A percentile compares a stretch with the other conserved stretches of the same genome.
phyloP scores from a whole-genome alignment of 2,888 invertebrate species.

The Harmothoe impar region DNA sequence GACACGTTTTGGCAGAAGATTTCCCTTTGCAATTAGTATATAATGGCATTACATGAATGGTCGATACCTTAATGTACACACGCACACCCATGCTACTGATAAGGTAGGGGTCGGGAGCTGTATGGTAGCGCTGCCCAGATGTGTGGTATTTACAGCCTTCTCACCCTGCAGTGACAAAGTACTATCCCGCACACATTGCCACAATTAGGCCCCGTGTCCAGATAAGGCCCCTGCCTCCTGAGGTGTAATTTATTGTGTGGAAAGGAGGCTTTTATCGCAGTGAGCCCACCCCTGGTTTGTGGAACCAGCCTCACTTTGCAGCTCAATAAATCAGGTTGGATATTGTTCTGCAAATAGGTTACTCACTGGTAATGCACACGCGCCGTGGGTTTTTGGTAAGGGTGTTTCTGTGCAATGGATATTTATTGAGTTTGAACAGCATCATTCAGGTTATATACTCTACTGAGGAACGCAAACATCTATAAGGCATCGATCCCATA shows the following conservation, averaged over 20 bases:
- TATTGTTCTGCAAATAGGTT: constrained; percentile 22
- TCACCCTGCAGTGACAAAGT: not conserved
- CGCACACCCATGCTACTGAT: too few species aligned
- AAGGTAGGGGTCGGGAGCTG: too few species aligned
- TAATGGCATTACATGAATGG: too few species aligned
- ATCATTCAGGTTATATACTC: too few species aligned
- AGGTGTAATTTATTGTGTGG: not conserved
- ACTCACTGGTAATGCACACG: not conserved
- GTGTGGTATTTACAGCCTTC: not conserved
- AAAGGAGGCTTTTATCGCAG: not conserved
- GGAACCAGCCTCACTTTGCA: not conserved
- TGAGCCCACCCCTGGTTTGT: not conserved
- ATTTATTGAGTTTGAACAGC: too few species aligned
- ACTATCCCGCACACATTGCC: not conserved
- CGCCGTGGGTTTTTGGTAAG: too few species aligned
- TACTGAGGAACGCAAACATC: too few species aligned
- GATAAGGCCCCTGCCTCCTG: not conserved
- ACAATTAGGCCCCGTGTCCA: not conserved
- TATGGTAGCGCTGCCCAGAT: not conserved
- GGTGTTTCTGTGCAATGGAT: too few species aligned
- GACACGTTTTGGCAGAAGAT: too few species aligned
- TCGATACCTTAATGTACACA: too few species aligned
- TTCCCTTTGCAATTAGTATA: too few species aligned
- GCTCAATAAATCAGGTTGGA: not conserved
- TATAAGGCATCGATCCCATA: too few species aligned